phyloP scores from a whole-genome alignment of 2,113 vertebrate genomes.

The Paraplagusia blochii region DNA sequence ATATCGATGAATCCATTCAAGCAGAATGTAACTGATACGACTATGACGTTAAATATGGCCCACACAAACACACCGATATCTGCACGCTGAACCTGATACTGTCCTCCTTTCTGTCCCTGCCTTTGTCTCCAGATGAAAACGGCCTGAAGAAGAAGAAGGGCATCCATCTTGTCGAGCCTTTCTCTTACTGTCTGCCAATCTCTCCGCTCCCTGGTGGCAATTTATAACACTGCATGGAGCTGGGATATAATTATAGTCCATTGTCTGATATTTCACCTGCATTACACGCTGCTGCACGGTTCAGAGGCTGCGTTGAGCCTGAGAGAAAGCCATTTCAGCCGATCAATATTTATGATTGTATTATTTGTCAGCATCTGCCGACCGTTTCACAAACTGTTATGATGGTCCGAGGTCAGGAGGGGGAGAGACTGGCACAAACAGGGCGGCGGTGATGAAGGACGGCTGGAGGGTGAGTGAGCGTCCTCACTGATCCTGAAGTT shows the following conservation, averaged over 20 bases:
- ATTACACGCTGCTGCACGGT: slow-evolving; percentile 55
- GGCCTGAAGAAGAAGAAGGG: slow-evolving; percentile 14
- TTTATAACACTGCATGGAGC: slow-evolving; percentile 47
- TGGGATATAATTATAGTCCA: slow-evolving; percentile 53
- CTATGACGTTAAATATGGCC: slow-evolving; percentile 1
- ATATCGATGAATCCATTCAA: slow-evolving; percentile 26
- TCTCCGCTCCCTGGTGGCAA: slow-evolving; percentile 35
- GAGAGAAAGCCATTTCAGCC: slow-evolving; percentile 53
- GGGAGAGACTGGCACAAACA: slow-evolving; percentile 1
- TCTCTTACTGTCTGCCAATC: slow-evolving; percentile 45
- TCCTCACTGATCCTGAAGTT: slow-evolving; percentile 21
- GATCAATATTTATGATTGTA: slow-evolving; percentile 68
- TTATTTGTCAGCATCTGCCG: slow-evolving; percentile 55
- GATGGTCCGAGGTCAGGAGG: slow-evolving; percentile 18
- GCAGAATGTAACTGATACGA: slow-evolving; percentile 16
- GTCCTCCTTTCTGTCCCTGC: slow-evolving; percentile 30
- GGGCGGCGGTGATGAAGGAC: not conserved
- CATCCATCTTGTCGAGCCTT: slow-evolving; percentile 33
- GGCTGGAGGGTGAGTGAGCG: not conserved
- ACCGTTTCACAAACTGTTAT: slow-evolving; percentile 35
- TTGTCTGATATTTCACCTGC: slow-evolving; percentile 61
- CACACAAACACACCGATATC: not conserved
- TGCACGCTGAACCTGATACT: not conserved
- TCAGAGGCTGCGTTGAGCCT: slow-evolving; percentile 44
- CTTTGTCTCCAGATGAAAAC: slow-evolving; percentile 26